A percentile compares a stretch with the other conserved stretches of the same genome.
Evolutionary conservation across 2,113 vertebrate genomes (phyloP).

Genomic region (Choloepus hoffmanni): DNA sequence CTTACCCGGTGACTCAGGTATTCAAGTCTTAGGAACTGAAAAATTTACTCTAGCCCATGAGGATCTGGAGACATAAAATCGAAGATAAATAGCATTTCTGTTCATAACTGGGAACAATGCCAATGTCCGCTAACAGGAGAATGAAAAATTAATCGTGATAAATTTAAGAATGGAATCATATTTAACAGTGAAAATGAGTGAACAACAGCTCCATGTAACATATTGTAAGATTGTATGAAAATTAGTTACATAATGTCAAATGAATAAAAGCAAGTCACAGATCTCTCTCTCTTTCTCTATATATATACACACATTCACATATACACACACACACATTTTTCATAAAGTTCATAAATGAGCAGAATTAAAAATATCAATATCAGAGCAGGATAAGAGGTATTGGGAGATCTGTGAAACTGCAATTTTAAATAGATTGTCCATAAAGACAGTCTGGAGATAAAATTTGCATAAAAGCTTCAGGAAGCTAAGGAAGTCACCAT

Average conservation of each 20-base stretch:
- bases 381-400: not conserved
- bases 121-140: not conserved
- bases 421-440: not conserved
- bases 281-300: not conserved
- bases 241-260: slow-evolving; percentile 2
- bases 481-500: not conserved
- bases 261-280: not conserved
- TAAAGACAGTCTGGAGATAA: not conserved
- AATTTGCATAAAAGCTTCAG: not conserved
- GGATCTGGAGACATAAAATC: not conserved
- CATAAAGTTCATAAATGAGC: not conserved
- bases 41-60: not conserved
- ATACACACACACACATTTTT: not conserved
- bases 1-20: not conserved
- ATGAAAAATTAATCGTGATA: not conserved
- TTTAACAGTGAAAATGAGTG: not conserved
- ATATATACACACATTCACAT: too few relatives aligned
- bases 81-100: not conserved
- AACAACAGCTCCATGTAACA: not conserved
- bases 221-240: not conserved
- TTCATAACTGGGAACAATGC: not conserved
- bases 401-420: not conserved
- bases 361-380: not conserved
- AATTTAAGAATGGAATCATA: not conserved
- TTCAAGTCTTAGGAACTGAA: not conserved